Percentiles rank a stretch among this genome's conserved stretches.
Conservation (phyloP, 2,888 invertebrate genomes). For the Prostheceraeus crozeri region DNA sequence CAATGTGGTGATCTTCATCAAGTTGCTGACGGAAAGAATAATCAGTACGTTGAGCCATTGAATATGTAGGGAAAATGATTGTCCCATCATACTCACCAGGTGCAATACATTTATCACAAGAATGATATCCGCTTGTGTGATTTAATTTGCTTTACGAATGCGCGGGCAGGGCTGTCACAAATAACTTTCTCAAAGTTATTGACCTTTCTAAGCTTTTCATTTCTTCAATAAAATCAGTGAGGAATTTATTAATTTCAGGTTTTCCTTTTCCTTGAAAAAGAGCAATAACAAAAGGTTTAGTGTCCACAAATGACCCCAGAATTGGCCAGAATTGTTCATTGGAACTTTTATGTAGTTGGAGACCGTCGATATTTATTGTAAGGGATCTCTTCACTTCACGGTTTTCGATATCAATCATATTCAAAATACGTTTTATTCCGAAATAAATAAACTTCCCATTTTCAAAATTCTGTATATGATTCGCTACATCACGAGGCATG, state of each 20-base stretch:
- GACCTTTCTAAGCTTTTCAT: neutral
- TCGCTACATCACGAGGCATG: too few species aligned
- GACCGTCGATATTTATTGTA: slow-evolving; percentile 8
- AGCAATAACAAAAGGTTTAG: slow-evolving; percentile 19
- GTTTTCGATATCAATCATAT: neutral
- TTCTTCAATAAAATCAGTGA: slow-evolving; percentile 15
- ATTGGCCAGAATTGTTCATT: slow-evolving; percentile 20
- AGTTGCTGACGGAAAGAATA: slow-evolving; percentile 2
- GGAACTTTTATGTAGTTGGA: neutral
- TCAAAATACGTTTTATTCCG: too few species aligned
- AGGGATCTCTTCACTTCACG: neutral
- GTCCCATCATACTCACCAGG: neutral
- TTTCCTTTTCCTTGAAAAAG: slow-evolving; percentile 9
- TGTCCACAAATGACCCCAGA: slow-evolving; percentile 4
- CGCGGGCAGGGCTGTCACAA: slow-evolving; percentile 16
- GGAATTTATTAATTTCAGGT: slow-evolving; percentile 1
- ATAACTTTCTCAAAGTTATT: slow-evolving; percentile 5
- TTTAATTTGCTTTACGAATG: neutral
- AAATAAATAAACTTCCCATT: slow-evolving; percentile 19
- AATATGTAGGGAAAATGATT: neutral
- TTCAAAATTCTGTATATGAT: too few species aligned
- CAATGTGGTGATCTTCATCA: slow-evolving; percentile 5
- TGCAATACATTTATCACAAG: slow-evolving; percentile 14
- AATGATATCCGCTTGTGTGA: slow-evolving; percentile 24
- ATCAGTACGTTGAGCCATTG: slow-evolving; percentile 1